Evolutionary conservation across 2,888 invertebrate genomes (phyloP), one percentile per base, ranked within the genome.

Genomic region (Meliscaeva auricollis): DNA sequence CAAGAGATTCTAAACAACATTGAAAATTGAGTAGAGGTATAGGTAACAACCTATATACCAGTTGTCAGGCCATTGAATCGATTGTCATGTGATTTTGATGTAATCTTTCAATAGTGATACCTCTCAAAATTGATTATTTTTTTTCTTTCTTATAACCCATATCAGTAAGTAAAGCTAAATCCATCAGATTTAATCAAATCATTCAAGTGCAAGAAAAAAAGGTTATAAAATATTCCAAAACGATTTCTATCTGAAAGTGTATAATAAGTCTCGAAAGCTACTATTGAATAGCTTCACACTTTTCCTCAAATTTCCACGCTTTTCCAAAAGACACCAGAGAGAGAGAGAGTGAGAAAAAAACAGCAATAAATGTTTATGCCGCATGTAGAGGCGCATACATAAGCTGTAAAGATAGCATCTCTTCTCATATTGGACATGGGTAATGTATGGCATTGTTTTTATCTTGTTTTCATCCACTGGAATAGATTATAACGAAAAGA

Each of bases 401-500:
- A 62, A 22, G 4, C 11, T 9, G n/a, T n/a, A n/a, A 22, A 60
- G 83, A 83, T 83, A 74, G n/a, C 22, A 83, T 83, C 83, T 68
- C 17, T 70, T 20, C 6, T 30, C 11, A 26, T 26, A 62, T 44
- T 62, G 77, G 64, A 77, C 30, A 50, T 77, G 46, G 38, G 20
- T 73, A 82, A 82, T 77, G 77, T 82, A 82, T 82, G 46, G 72
- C 73, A 74, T 83, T 83, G 78, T 73, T 68, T 54, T 78, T 69
- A 83, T 78, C 78, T 68, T 78, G 78, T 74, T 64, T 66, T 50
- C 13, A 44, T 35, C 44, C 38, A 48, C 22, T 69, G 26, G 83
- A 69, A 74, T 78, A 69, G 83, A 78, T 78, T 73, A 82, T 77
- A 35, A 60, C 38, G 17, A 52, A 62, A 26, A 60, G 60, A 60